Conservation (phyloP, 2,888 invertebrate genomes). For the Aphidius colemani region DNA sequence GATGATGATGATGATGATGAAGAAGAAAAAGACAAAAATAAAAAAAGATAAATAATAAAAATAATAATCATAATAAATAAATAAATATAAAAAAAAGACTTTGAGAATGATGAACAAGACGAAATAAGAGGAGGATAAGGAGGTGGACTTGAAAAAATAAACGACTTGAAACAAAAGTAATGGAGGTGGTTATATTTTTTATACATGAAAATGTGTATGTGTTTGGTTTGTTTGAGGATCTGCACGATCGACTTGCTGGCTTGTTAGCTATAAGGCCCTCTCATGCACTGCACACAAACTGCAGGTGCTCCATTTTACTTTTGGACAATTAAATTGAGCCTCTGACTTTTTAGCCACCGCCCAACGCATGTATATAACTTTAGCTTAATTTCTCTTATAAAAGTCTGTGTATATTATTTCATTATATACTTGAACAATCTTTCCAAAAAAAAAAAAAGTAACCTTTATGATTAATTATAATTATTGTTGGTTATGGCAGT, state of each 20-base stretch:
- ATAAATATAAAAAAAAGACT: too few relatives aligned
- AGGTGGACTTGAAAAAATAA: not conserved
- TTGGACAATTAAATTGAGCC: slow-evolving; percentile 58
- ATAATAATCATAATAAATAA: not conserved
- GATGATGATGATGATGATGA: too few relatives aligned
- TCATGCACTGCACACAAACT: slow-evolving; percentile 31
- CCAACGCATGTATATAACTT: slow-evolving; percentile 26
- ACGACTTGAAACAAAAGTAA: slow-evolving; percentile 20
- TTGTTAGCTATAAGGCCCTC: slow-evolving; percentile 45
- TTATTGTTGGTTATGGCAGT: too few relatives aligned
- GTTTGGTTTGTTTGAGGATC: slow-evolving; percentile 33
- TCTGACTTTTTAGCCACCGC: slow-evolving; percentile 38
- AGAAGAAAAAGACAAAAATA: slow-evolving; percentile 32
- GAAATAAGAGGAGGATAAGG: slow-evolving; percentile 17
- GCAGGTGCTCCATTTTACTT: slow-evolving; percentile 58
- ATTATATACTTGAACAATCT: too few relatives aligned
- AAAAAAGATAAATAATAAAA: slow-evolving; percentile 12
- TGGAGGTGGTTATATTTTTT: slow-evolving; percentile 14
- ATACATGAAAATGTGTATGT: slow-evolving; percentile 32
- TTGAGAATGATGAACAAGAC: too few relatives aligned
- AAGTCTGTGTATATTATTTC: too few relatives aligned
- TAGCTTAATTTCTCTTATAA: too few relatives aligned
- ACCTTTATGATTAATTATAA: too few relatives aligned
- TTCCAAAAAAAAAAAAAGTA: too few relatives aligned
- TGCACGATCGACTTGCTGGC: slow-evolving; percentile 50